These are phyloP conservation scores for Lepidurus apus DNA, from an alignment of 1,140 invertebrate genomes.

Conservation along the genomic window DNA sequence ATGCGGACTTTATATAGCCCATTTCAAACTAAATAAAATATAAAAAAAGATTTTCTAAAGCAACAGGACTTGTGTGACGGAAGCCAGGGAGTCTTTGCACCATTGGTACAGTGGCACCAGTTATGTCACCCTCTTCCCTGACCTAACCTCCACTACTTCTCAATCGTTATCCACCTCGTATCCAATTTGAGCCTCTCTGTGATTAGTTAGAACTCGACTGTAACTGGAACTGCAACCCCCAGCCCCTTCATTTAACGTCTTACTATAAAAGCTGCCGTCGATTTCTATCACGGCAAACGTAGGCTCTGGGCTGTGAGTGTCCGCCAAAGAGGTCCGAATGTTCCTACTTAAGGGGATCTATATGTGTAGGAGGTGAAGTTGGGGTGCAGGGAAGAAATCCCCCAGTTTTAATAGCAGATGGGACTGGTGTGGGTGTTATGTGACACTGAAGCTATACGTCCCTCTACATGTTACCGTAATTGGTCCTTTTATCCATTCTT, in stretches of 20 bases:
- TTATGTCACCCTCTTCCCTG: not conserved
- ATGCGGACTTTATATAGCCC: slow-evolving; percentile 15
- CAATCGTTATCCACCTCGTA: too few relatives aligned
- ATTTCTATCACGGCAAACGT: too few relatives aligned
- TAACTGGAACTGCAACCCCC: too few relatives aligned
- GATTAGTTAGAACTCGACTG: too few relatives aligned
- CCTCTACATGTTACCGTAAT: slow-evolving; percentile 10
- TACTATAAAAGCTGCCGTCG: too few relatives aligned
- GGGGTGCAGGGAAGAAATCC: not conserved
- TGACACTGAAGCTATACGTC: not conserved
- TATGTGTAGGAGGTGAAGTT: too few relatives aligned
- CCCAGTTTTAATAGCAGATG: not conserved
- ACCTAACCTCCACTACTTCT: not conserved
- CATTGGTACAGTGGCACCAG: slow-evolving; percentile 18
- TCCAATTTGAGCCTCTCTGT: too few relatives aligned
- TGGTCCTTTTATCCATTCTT: not conserved
- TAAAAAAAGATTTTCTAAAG: not conserved
- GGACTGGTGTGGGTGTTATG: slow-evolving; percentile 3
- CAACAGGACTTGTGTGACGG: not conserved
- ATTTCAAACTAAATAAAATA: not conserved
- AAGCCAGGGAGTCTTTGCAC: not conserved
- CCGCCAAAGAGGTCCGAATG: too few relatives aligned
- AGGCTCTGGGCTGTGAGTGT: too few relatives aligned
- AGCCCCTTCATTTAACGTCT: too few relatives aligned
- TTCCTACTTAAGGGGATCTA: too few relatives aligned